phyloP scores from a whole-genome alignment of 1,140 invertebrate species.

The Drosophila nigromelanica region DNA sequence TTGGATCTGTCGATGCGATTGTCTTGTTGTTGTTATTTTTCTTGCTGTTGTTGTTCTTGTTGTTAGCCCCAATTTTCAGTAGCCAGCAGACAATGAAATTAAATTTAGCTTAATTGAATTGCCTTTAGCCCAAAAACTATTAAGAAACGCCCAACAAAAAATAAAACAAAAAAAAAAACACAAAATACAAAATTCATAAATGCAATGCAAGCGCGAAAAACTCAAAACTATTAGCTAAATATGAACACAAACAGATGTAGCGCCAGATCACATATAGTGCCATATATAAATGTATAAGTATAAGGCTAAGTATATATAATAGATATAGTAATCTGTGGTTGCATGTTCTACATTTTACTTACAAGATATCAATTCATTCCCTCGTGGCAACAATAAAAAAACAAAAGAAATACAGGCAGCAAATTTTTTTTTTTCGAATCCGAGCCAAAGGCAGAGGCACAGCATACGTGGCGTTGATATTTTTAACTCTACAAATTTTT shows the following conservation, averaged over 20 bases:
- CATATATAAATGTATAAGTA: slow-evolving; percentile 26
- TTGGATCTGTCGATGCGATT: slow-evolving; percentile 71
- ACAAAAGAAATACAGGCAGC: slow-evolving; percentile 44
- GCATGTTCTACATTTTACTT: slow-evolving; percentile 72
- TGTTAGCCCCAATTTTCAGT: slow-evolving; percentile 53
- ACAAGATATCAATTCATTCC: slow-evolving; percentile 59
- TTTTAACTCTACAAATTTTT: slow-evolving; percentile 66
- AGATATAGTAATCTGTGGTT: slow-evolving; percentile 47
- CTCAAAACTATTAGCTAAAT: slow-evolving; percentile 39
- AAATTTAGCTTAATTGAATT: slow-evolving; percentile 63
- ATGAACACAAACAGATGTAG: slow-evolving; percentile 13
- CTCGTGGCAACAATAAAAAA: slow-evolving; percentile 64
- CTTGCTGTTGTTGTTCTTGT: slow-evolving; percentile 21
- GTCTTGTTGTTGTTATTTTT: slow-evolving; percentile 40
- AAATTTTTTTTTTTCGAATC: slow-evolving; percentile 50
- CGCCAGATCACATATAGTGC: background rate
- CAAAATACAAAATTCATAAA: slow-evolving; percentile 34
- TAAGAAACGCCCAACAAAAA: slow-evolving; percentile 10
- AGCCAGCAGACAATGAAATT: slow-evolving; percentile 60
- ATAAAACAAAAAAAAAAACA: too few species aligned
- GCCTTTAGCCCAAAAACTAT: slow-evolving; percentile 47
- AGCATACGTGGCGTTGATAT: slow-evolving; percentile 75
- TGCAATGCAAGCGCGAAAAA: slow-evolving; percentile 38
- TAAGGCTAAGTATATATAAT: slow-evolving; percentile 23
- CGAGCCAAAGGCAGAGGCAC: slow-evolving; percentile 56